Conservation (phyloP, 2,888 invertebrate genomes). For the Drosophila borealis region DNA sequence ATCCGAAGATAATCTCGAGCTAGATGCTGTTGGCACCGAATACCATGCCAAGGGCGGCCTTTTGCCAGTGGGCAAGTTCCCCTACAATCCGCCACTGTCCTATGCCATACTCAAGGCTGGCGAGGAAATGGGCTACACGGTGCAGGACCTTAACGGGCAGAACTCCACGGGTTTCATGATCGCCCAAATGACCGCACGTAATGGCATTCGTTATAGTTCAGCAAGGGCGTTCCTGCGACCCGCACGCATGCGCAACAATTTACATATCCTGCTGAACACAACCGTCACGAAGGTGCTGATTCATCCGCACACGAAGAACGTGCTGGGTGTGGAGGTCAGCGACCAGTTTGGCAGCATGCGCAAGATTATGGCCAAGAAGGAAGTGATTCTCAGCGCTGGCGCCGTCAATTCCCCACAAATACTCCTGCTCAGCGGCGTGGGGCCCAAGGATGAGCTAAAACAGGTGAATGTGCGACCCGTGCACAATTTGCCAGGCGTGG, state of each 20-base stretch:
- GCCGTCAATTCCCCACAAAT: slow-evolving; percentile 98
- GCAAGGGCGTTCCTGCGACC: slow-evolving; percentile 94
- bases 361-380: slow-evolving; percentile 91
- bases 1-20: slow-evolving; percentile 91
- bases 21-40: slow-evolving; percentile 90
- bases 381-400: slow-evolving; percentile 91
- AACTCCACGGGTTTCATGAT: slow-evolving; percentile 93
- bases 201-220: slow-evolving; percentile 93
- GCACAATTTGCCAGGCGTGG: slow-evolving; percentile 92
- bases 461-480: slow-evolving; percentile 88
- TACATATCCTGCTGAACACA: slow-evolving; percentile 93
- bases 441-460: slow-evolving; percentile 90
- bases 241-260: slow-evolving; percentile 90
- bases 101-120: slow-evolving; percentile 91
- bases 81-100: slow-evolving; percentile 94
- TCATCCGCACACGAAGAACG: slow-evolving; percentile 90
- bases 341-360: slow-evolving; percentile 86
- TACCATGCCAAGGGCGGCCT: slow-evolving; percentile 92
- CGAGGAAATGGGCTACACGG: slow-evolving; percentile 90
- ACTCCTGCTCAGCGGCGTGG: slow-evolving; percentile 95
- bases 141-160: slow-evolving; percentile 93
- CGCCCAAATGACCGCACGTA: slow-evolving; percentile 94
- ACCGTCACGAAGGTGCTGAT: slow-evolving; percentile 92
- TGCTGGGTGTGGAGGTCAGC: slow-evolving; percentile 90
- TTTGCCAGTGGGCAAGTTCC: slow-evolving; percentile 92